These are phyloP conservation scores for Entomyzon cyanotis DNA, from an alignment of 2,113 vertebrate genomes.

Conservation along the genomic window DNA sequence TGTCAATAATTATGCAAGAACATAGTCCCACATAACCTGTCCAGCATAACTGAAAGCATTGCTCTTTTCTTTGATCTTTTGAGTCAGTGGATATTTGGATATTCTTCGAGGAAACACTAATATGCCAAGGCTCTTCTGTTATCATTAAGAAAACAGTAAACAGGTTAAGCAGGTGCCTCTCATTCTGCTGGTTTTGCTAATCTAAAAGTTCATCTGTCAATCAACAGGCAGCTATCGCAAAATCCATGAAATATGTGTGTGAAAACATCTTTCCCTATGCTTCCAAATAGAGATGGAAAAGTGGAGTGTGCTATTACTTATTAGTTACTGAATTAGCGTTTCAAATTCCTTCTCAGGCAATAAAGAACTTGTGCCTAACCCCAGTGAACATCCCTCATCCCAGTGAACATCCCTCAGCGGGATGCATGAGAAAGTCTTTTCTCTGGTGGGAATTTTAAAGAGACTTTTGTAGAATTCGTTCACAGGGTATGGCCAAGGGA, in stretches of 20 bases:
- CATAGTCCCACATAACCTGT: background rate
- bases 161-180: background rate
- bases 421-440: background rate
- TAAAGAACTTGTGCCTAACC: background rate
- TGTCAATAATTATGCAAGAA: background rate
- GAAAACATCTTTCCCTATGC: background rate
- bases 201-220: background rate
- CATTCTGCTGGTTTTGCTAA: background rate
- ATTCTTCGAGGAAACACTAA: constrained; percentile 18
- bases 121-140: background rate
- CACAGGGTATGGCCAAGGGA: background rate
- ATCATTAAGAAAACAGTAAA: constrained; percentile 10
- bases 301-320: background rate
- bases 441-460: background rate
- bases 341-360: background rate
- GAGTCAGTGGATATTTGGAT: constrained; percentile 7
- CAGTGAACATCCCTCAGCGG: background rate
- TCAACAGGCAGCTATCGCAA: background rate
- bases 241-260: background rate
- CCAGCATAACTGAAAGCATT: background rate
- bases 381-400: background rate
- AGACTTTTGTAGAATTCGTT: background rate
- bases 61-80: constrained; percentile 1
- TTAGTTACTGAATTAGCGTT: background rate
- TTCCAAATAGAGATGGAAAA: background rate